Percentiles rank a stretch among this genome's conserved stretches.
Conservation (phyloP, 2,113 vertebrate species). For the Brevimyrus niger region DNA sequence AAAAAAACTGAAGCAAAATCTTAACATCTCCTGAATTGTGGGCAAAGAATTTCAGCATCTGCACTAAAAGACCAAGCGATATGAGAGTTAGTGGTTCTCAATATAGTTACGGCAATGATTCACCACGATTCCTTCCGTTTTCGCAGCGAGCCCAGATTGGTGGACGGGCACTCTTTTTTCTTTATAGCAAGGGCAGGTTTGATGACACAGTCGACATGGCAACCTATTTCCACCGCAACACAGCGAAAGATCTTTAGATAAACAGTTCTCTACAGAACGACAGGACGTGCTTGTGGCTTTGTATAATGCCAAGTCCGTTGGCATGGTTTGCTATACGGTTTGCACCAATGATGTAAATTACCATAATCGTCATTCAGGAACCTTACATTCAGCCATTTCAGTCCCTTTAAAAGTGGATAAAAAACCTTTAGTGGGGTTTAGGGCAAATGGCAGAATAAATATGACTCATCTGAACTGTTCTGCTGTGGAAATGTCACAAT, state of each 20-base stretch:
- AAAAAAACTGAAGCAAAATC: not conserved
- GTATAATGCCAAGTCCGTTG: not conserved
- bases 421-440: not conserved
- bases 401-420: not conserved
- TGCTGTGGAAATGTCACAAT: not conserved
- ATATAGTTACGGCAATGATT: slow-evolving; percentile 7
- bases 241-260: not conserved
- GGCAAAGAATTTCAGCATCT: not conserved
- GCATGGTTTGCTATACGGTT: not conserved
- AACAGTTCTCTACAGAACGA: not conserved
- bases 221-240: not conserved
- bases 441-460: not conserved
- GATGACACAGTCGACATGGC: not conserved
- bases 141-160: not conserved
- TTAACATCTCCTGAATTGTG: not conserved
- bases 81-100: not conserved
- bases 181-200: not conserved
- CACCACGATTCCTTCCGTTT: slow-evolving; percentile 20
- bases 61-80: not conserved
- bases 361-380: not conserved
- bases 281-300: not conserved
- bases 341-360: not conserved
- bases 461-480: not conserved
- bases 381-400: not conserved
- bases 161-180: not conserved